These are phyloP conservation scores for Eumerus sabulonum DNA, from an alignment of 2,888 invertebrate genomes.

Conservation along the genomic window DNA sequence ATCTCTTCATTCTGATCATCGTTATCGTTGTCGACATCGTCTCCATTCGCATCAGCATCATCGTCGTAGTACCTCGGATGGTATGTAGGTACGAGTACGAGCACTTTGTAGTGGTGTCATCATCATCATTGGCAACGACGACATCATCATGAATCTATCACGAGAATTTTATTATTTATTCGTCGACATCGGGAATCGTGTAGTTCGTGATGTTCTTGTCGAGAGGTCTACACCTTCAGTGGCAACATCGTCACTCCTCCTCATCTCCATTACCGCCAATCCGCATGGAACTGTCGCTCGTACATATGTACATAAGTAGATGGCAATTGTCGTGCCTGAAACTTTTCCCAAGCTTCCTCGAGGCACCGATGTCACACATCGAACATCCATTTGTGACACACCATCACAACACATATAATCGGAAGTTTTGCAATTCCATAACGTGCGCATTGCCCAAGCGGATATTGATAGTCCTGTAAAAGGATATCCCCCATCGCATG, in stretches of 20 bases:
- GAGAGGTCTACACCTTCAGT: constrained; percentile 26
- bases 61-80: too few relatives aligned
- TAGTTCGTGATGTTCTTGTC: constrained; percentile 59
- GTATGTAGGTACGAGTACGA: too few relatives aligned
- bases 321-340: constrained; percentile 60
- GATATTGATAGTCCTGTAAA: constrained; percentile 66
- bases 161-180: constrained; percentile 60
- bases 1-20: constrained; percentile 50
- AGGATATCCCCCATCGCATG: constrained; percentile 39
- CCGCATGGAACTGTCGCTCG: constrained; percentile 40
- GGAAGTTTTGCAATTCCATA: constrained; percentile 66
- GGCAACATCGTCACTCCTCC: constrained; percentile 8
- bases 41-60: constrained; percentile 24
- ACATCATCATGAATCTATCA: constrained; percentile 63
- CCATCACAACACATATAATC: constrained; percentile 48
- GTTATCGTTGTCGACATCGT: constrained; percentile 22
- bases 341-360: constrained; percentile 60
- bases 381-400: too few relatives aligned
- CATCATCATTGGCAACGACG: constrained; percentile 30
- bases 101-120: background rate
- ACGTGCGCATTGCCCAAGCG: constrained; percentile 44
- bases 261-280: background rate
- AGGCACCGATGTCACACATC: constrained; percentile 39
- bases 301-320: constrained; percentile 7
- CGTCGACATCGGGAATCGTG: constrained; percentile 63